Base-by-base conservation (phyloP, 1,140 invertebrate species). In the Drosophila willistoni region DNA sequence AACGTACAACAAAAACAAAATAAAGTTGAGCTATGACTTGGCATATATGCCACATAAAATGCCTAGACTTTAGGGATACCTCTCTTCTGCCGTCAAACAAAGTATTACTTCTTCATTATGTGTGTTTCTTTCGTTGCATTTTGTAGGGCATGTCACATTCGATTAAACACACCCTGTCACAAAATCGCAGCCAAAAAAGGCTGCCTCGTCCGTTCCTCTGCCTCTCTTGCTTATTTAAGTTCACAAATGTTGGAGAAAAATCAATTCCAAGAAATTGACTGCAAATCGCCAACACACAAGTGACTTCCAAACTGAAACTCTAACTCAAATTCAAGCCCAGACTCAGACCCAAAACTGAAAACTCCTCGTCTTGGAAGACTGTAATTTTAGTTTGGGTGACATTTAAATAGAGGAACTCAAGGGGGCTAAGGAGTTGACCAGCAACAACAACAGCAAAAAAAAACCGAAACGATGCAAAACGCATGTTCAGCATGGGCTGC, bases 261-360 rank as follows among this genome's bases (percentile, higher is more conserved):
- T 62, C 83, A 77, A 87, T 86, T 86, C 84, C 84, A 86, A 86
- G 83, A 86, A 86, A 86, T 83, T 86, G 79, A 87, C 84, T 89
- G 70, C 62, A 82, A 79, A 71, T 81, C 64, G 77, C 67, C 68
- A 62, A 65, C 55, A 70, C 61, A 39, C 47, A 69, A 41, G 67
- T 33, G 57, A 25, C 54, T 56, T 42, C 25, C 25, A 33, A 57
- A 57, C 55, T 17, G 25, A 57, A 57, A 57, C 55, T 57, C 55
- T 22, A 54, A 54, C 47, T 51, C n/a, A 34, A 34, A 34, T 34
- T 34, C 14, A 51, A 51, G 4, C n/a, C 12, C 14, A 14, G 19
- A 22, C 47, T 54, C 9, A 10, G 14, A 34, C 55, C 34, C n/a
- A 29, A 25, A 29, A 14, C 55, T 33, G 13, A 56, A n/a, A 57